These are phyloP conservation scores for Rachycentron canadum DNA, from an alignment of 2,797 vertebrate species.

Conservation along the genomic window DNA sequence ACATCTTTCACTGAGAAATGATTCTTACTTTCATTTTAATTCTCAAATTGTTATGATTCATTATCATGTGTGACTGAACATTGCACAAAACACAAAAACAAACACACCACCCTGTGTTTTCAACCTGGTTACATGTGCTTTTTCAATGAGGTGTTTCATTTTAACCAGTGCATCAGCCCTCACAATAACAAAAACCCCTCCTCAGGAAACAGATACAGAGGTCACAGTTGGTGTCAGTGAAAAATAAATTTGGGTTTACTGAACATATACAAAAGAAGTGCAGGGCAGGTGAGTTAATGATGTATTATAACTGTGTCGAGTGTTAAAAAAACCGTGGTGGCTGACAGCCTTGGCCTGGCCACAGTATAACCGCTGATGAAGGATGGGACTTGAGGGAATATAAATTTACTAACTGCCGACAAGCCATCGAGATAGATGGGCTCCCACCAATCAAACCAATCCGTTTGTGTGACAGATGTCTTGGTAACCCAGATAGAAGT, in stretches of 20 bases:
- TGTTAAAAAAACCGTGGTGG: constrained; percentile 67
- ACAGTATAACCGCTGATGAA: constrained; percentile 71
- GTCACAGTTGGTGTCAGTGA: not conserved
- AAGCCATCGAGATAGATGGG: constrained; percentile 77
- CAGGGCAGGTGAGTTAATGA: constrained; percentile 18
- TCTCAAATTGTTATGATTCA: constrained; percentile 16
- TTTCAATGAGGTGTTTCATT: not conserved
- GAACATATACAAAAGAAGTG: constrained; percentile 4
- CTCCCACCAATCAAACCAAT: constrained; percentile 81
- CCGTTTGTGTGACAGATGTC: constrained; percentile 84
- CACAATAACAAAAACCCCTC: too few relatives aligned
- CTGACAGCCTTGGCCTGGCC: constrained; percentile 73
- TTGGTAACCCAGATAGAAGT: constrained; percentile 73
- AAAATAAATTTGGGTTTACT: not conserved
- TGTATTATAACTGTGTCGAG: constrained; percentile 42
- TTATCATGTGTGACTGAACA: constrained; percentile 3
- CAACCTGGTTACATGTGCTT: not conserved
- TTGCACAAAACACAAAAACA: too few relatives aligned
- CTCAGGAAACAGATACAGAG: not conserved
- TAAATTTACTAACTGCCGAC: constrained; percentile 82
- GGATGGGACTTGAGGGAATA: constrained; percentile 75
- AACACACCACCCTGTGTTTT: not conserved
- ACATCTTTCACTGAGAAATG: not conserved
- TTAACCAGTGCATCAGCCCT: not conserved
- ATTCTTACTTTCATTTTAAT: constrained; percentile 10